These are phyloP conservation scores for Drosophila pandora DNA, from an alignment of 1,140 invertebrate species.

Conservation along the genomic window DNA sequence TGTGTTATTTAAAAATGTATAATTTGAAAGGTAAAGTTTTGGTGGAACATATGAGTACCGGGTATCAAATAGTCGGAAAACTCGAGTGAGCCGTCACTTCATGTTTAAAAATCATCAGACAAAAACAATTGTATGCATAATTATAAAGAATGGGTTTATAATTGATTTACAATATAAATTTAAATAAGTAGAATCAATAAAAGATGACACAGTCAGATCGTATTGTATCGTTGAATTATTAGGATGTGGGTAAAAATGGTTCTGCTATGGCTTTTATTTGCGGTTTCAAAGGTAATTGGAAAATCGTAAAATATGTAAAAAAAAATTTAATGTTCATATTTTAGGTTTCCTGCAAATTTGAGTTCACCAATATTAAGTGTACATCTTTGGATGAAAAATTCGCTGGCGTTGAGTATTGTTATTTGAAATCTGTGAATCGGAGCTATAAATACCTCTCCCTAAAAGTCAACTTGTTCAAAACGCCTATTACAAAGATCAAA, in stretches of 20 bases:
- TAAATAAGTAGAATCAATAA: no score
- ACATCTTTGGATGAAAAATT: background rate
- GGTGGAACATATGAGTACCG: no score
- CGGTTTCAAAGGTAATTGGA: constrained; percentile 1
- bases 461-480: constrained; percentile 15
- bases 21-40: no score
- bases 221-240: no score
- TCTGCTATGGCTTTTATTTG: background rate
- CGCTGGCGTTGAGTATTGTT: constrained; percentile 7
- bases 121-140: no score
- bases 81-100: no score
- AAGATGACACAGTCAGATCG: no score
- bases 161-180: background rate
- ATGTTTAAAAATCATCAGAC: no score
- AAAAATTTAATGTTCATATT: background rate
- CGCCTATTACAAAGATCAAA: constrained; percentile 2
- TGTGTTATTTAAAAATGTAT: no score
- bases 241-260: background rate
- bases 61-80: no score
- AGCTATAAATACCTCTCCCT: background rate
- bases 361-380: constrained; percentile 20
- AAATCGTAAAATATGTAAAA: background rate
- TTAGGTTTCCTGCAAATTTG: constrained; percentile 5
- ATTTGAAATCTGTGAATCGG: constrained; percentile 12
- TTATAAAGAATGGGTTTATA: background rate